Conservation (phyloP, 53 echinoderm and acorn worm species). For the Stichopus horrens region DNA sequence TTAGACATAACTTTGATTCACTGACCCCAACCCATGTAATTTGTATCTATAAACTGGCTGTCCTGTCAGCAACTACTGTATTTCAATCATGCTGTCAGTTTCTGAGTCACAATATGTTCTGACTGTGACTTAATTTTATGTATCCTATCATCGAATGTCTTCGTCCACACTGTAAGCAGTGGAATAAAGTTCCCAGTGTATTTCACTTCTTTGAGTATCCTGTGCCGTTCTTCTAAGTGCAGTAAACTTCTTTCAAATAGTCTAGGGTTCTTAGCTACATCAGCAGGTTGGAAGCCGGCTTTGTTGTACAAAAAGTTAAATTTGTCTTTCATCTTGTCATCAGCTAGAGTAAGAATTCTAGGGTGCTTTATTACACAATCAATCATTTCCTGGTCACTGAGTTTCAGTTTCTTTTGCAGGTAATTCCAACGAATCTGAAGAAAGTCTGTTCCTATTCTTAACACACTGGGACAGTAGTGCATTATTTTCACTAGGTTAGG, state of each 20-base stretch:
- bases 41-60: no score
- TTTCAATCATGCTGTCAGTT: neutral
- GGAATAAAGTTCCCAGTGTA: slow-evolving; percentile 30
- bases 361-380: slow-evolving; percentile 46
- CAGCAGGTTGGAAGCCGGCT: slow-evolving; percentile 16
- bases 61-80: neutral
- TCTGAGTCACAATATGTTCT: neutral
- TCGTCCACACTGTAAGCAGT: neutral
- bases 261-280: slow-evolving; percentile 41
- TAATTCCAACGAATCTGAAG: slow-evolving; percentile 54
- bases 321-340: slow-evolving; percentile 51
- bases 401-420: slow-evolving; percentile 51
- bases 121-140: slow-evolving; percentile 9
- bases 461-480: slow-evolving; percentile 71
- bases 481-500: slow-evolving; percentile 64
- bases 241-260: slow-evolving; percentile 43
- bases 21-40: no score
- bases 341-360: slow-evolving; percentile 47
- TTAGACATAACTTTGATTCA: no score
- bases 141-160: slow-evolving; percentile 14
- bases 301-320: slow-evolving; percentile 43
- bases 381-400: slow-evolving; percentile 46
- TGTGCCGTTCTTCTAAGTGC: slow-evolving; percentile 41
- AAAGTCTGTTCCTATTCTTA: slow-evolving; percentile 71
- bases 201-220: slow-evolving; percentile 41